These are phyloP conservation scores for Paracyclopina nana DNA, from an alignment of 1,140 invertebrate species.

Conservation along the genomic window DNA sequence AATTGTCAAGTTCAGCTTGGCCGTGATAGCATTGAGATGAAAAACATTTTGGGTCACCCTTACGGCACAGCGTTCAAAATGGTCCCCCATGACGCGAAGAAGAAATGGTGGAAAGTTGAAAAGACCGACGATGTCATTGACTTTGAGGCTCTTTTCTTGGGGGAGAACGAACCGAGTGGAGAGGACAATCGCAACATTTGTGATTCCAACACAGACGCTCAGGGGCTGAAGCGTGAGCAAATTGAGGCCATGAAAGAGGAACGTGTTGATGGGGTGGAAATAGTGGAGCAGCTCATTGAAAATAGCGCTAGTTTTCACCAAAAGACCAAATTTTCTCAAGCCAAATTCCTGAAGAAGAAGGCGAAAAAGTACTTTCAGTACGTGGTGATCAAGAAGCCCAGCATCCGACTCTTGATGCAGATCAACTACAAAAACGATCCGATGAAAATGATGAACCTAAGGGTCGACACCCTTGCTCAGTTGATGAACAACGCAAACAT, in stretches of 20 bases:
- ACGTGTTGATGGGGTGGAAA: conserved; percentile 51
- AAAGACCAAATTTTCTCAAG: conserved; percentile 79
- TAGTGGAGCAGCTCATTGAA: conserved; percentile 61
- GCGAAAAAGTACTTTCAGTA: conserved; percentile 69
- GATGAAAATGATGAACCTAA: conserved; percentile 47
- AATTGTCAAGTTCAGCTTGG: conserved; percentile 31
- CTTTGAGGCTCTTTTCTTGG: conserved; percentile 30
- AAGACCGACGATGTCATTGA: neutral
- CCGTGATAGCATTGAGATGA: conserved; percentile 46
- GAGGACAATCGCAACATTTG: conserved; percentile 62
- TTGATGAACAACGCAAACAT: conserved; percentile 60
- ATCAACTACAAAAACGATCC: conserved; percentile 55
- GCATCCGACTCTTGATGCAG: conserved; percentile 46
- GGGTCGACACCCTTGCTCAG: conserved; percentile 67
- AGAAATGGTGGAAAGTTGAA: conserved; percentile 24
- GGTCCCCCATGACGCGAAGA: conserved; percentile 35
- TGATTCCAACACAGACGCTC: conserved; percentile 65
- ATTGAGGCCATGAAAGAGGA: conserved; percentile 52
- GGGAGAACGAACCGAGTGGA: conserved; percentile 32
- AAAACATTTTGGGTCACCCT: conserved; percentile 42
- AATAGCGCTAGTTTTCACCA: conserved; percentile 50
- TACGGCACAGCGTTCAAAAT: conserved; percentile 62
- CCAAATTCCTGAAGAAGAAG: conserved; percentile 86
- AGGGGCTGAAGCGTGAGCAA: conserved; percentile 57
- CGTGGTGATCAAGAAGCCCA: conserved; percentile 50